A percentile compares a stretch with the other conserved stretches of the same genome.
Evolutionary conservation across 2,113 vertebrate genomes (phyloP).

Genomic region (Hypocryptadius cinnamomeus): DNA sequence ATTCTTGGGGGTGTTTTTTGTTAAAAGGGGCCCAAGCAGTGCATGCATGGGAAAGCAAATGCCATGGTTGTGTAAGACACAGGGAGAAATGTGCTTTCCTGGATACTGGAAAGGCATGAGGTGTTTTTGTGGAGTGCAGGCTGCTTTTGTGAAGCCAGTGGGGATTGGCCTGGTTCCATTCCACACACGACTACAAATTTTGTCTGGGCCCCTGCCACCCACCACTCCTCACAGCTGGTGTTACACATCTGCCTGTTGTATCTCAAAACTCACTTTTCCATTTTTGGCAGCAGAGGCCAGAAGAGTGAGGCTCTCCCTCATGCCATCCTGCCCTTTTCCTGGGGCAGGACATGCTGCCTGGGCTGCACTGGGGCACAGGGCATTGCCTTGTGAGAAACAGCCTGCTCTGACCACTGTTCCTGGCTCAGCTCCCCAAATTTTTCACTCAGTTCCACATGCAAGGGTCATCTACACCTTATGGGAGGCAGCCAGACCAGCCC

Average conservation of each 20-base stretch:
- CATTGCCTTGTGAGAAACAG: neutral
- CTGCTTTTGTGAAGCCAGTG: accelerated
- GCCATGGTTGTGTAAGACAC: neutral
- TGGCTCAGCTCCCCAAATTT: neutral
- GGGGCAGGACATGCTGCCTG: neutral
- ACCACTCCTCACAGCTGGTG: neutral
- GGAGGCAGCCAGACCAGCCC: neutral
- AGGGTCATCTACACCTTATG: accelerated
- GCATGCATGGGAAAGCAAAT: neutral
- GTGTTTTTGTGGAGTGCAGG: neutral
- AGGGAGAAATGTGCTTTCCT: neutral
- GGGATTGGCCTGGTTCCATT: neutral
- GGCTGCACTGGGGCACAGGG: accelerated
- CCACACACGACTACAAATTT: neutral
- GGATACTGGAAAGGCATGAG: neutral
- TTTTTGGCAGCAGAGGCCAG: neutral
- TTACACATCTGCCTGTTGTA: accelerated
- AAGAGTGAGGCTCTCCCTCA: neutral
- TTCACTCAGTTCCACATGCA: neutral
- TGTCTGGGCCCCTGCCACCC: neutral
- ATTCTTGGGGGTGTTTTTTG: neutral
- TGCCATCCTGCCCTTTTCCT: neutral
- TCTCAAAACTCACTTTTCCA: neutral
- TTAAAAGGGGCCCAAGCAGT: neutral
- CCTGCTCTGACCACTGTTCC: neutral